These are phyloP conservation scores for Sitobion miscanthi DNA, from an alignment of 1,140 invertebrate genomes.

Conservation along the genomic window DNA sequence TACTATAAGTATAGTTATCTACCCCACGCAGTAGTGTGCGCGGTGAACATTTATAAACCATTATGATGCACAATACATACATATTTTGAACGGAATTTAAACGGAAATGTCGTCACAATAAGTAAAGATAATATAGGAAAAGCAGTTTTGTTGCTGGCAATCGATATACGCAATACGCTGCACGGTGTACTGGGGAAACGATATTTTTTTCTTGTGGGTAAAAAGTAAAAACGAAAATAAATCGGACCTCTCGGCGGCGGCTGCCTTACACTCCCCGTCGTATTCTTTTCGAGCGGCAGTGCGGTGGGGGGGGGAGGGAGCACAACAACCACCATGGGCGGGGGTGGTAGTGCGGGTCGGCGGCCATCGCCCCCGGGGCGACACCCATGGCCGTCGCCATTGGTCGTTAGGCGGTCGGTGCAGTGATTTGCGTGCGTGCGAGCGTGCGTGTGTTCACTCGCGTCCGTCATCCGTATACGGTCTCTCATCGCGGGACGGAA, in stretches of 20 bases:
- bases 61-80: no score
- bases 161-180: not conserved
- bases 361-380: slow-evolving; percentile 25
- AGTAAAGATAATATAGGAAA: not conserved
- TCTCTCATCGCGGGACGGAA: not conserved
- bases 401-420: slow-evolving; percentile 42
- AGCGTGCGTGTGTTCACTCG: not conserved
- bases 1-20: no score
- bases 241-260: not conserved
- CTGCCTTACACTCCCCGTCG: not conserved
- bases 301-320: not conserved
- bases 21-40: no score
- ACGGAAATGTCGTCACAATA: not conserved
- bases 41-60: no score
- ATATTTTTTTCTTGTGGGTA: not conserved
- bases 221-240: not conserved
- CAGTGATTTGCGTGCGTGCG: not conserved
- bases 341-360: not conserved
- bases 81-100: no score
- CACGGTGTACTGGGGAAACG: not conserved
- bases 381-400: slow-evolving; percentile 28
- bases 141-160: not conserved
- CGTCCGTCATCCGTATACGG: not conserved
- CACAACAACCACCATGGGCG: not conserved
- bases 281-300: not conserved